A percentile compares a stretch with the other conserved stretches of the same genome.
phyloP scores from a whole-genome alignment of 2,113 vertebrate species.

The Heteronetta atricapilla region DNA sequence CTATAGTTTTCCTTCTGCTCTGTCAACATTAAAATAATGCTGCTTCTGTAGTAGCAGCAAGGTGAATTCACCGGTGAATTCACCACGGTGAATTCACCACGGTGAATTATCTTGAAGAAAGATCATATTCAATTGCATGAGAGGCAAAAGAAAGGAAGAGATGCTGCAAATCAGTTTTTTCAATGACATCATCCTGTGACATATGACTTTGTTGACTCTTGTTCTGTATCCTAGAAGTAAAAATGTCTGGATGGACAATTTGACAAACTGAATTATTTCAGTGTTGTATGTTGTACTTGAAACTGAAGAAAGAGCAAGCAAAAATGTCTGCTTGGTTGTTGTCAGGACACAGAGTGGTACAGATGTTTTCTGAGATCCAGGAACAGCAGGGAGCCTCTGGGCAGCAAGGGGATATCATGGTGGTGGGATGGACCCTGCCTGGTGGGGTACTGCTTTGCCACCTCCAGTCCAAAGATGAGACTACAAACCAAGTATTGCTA shows the following conservation, averaged over 20 bases:
- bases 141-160: not conserved
- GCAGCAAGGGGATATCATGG: no score
- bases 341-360: not conserved
- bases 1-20: not conserved
- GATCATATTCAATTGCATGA: no score
- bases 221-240: not conserved
- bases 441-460: not conserved
- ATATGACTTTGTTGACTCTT: not conserved
- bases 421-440: not conserved
- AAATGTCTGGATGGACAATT: not conserved
- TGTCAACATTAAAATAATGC: not conserved
- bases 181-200: not conserved
- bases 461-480: rapidly evolving
- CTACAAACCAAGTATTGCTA: not conserved
- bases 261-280: not conserved
- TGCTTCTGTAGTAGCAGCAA: not conserved
- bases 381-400: not conserved
- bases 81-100: not conserved
- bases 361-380: not conserved
- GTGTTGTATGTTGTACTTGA: not conserved
- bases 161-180: not conserved
- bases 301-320: not conserved
- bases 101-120: not conserved
- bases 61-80: no score
- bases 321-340: not conserved